Base-by-base conservation (phyloP, 2,113 vertebrate species). In the Grallaria varia region DNA sequence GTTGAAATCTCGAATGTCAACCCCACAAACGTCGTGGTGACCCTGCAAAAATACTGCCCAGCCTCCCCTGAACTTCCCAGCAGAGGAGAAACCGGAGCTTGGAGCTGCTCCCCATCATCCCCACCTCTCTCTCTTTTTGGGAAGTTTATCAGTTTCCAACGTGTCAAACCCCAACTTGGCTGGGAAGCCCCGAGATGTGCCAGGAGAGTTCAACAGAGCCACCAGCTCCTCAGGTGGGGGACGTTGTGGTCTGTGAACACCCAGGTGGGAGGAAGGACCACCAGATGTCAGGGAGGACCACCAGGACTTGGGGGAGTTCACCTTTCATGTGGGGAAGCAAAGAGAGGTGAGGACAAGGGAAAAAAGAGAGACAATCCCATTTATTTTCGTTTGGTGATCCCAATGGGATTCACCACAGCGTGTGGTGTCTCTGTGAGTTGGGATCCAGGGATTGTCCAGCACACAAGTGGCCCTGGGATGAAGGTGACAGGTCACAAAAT, bases 121-220 rank as follows among this genome's bases (percentile, higher is more conserved):
- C 25, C 33, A 47, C 10, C 44, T 22, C 67, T 83, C n/a, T n/a
- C n/a, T n/a, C n/a, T 73, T 16, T 28, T 37, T 58, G 76, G 24
- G 94, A 73, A 58, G 30, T 84, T 95, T 79, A 62, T n/a, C 86
- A 79, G 93, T 91, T 95, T 95, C 92, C 96, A 89, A 37, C 10
- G 44, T 63, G 91, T 93, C 93, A 55, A 33, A 90, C 35, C 78
- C 40, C 73, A 93, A 42, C 80, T 92, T 87, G 94, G 73, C 83
- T 37, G 76, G 68, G 58, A 94, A 96, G 94, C 94, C 39, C 91
- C 47, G 4, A 49, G 84, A 52, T 19, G 50, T 86, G 87, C 68
- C 73, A 27, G 62, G 79, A 49, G 25, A 33, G 45, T 52, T 89
- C 30, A 80, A 55, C 35, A 30, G 68, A 84, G 89, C 76, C 62